These are phyloP conservation scores for Threskiornis aethiopicus DNA, from an alignment of 2,797 vertebrate species.

Conservation along the genomic window DNA sequence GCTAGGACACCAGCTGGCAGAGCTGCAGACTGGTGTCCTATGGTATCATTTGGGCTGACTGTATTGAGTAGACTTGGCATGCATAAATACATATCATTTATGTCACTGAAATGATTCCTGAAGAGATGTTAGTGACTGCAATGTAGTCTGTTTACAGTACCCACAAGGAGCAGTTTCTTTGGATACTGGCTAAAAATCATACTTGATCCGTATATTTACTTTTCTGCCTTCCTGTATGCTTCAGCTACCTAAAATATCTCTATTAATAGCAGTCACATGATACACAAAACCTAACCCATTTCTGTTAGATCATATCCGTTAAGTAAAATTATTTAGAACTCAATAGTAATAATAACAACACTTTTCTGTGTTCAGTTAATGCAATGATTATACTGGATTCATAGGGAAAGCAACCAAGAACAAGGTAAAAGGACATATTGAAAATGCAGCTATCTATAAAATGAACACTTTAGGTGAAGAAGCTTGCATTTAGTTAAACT, in stretches of 20 bases:
- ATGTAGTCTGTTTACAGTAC: not conserved
- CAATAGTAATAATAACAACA: not conserved
- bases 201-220: not conserved
- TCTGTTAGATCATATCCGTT: not conserved
- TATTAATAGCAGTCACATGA: not conserved
- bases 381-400: not conserved
- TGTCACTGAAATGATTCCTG: not conserved
- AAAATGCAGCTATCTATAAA: not conserved
- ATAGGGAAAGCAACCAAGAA: not conserved
- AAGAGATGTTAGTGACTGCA: not conserved
- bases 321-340: not conserved
- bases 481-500: not conserved
- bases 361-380: not conserved
- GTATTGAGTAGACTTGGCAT: not conserved
- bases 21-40: not conserved
- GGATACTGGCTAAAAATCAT: not conserved
- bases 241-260: not conserved
- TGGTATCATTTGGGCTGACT: not conserved
- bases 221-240: not conserved
- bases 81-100: not conserved
- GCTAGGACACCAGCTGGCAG: not conserved
- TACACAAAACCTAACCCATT: not conserved
- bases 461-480: not conserved
- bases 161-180: not conserved
- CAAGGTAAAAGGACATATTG: not conserved